Evolutionary conservation across 2,888 invertebrate species (phyloP), one percentile per base, ranked within the genome.

Genomic region (Meghimatium bilineatum): DNA sequence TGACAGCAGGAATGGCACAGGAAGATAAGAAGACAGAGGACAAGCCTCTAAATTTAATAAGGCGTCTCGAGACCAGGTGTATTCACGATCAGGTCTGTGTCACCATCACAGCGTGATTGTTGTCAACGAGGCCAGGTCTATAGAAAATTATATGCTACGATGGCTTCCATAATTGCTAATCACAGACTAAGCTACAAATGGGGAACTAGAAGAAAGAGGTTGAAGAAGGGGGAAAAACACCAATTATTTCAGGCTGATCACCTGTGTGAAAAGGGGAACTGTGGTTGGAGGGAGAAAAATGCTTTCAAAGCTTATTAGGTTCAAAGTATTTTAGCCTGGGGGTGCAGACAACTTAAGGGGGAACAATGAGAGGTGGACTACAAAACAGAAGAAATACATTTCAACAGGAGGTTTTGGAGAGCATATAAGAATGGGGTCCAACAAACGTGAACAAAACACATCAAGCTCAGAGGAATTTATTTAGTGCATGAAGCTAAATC

Each of bases 141-240:
- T 76, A 60, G 60, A 63, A n/a, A 38, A 77, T 60, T 32, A 52
- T 29, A 75, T 56, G 75, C 75, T 52, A 63, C 34, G 63, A 36
- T 63, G 36, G 77, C 10, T 26, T 2, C 56, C 12, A 38, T 77
- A 77, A 77, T 63, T 77, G 63, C 77, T 63, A 60, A 63, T 60
- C 36, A 34, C 63, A 23, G 60, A 44, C 44, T 44, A 12, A 5
- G 44, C 6, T 44, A 44, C 44, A n/a, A 38, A 8, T 34, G 36
- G 10, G 34, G 3, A 56, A 26, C 56, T 34, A 6, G 29, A n/a
- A 23, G 71, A 38, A 71, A 36, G 20, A 26, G 38, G 26, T 6
- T 23, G 71, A 74, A 17, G 49, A 44, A n/a, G 44, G 5, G 74
- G n/a, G 44, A 12, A 44, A 44, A 49, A 44, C 3, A 72, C 14